Percentiles rank a stretch among this genome's conserved stretches.
These are phyloP conservation scores for Lepus oiostolus DNA, from an alignment of 2,797 vertebrate genomes.

Conservation along the genomic window DNA sequence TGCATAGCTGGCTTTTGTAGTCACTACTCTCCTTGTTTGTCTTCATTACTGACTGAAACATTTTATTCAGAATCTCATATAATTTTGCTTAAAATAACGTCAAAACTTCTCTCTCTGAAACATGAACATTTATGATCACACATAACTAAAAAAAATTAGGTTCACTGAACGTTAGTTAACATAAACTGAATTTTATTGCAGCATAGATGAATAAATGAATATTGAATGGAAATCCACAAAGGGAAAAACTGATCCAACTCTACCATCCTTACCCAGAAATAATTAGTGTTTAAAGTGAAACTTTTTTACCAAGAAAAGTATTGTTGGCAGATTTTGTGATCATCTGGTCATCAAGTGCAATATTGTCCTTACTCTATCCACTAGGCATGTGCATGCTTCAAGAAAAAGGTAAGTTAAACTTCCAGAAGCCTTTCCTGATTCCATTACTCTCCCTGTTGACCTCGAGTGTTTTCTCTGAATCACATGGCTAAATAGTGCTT, in stretches of 20 bases:
- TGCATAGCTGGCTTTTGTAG: conserved; percentile 20
- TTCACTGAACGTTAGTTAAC: conserved; percentile 34
- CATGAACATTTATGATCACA: conserved; percentile 39
- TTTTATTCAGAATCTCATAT: conserved; percentile 43
- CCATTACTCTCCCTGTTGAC: not conserved
- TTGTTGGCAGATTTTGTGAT: not conserved
- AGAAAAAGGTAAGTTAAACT: not conserved
- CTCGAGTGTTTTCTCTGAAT: not conserved
- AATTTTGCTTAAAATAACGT: conserved; percentile 57
- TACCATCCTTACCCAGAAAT: not conserved
- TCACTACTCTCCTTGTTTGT: not conserved
- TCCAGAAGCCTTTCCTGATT: not conserved
- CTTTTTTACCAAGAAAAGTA: not conserved
- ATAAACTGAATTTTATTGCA: not conserved
- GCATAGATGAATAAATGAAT: conserved; percentile 13
- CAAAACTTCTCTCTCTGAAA: conserved; percentile 60
- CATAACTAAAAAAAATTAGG: conserved; percentile 52
- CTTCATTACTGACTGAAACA: conserved; percentile 28
- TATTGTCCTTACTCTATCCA: not conserved
- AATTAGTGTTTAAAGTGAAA: not conserved
- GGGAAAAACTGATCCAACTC: not conserved
- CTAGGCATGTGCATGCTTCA: not conserved
- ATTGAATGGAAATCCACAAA: conserved; percentile 2
- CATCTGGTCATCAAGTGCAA: not conserved
- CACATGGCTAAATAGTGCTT: not conserved